Evolutionary conservation across 2,797 vertebrate species (phyloP), one percentile per base, ranked within the genome.

Genomic region (Cygnus olor): DNA sequence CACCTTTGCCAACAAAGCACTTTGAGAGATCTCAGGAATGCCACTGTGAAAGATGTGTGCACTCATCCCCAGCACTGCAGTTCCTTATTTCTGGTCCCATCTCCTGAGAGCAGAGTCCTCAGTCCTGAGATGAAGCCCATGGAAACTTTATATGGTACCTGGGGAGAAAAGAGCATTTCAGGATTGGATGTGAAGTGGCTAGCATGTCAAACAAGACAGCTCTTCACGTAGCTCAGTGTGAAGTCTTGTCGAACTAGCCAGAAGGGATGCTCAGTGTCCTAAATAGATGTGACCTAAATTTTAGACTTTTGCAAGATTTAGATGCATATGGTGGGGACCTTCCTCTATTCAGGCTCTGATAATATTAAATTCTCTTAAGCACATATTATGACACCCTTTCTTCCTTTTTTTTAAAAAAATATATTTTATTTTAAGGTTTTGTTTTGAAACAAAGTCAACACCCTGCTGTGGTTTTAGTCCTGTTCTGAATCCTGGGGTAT

Each of bases 281-380:
- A 95, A 97, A 97, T 96, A 94, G 92, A 85, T 53, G 63, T 91
- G 96, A 94, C 95, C 95, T 95, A 96, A 85, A 95, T 97, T 96
- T 93, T 80, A 94, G 92, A 95, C 54, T 89, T 95, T 72, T 79
- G 27, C 79, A 95, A 95, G 93, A 94, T 92, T 83, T 83, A 89
- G 90, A 69, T 78, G 72, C 76, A 71, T 94, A 88, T 89, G 92
- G 78, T 69, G 90, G 49, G 45, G 74, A 85, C 88, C 78, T 96
- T 93, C 95, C 74, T 92, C 66, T 93, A 76, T 83, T 94, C 93
- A 1, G 53, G n/a, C 89, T 94, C 88, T 94, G 54, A 85, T 91
- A 89, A 54, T 69, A 89, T 1, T 80, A 85, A 71, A 47, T 88
- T 85, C 53, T 89, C 14, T 38, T 80, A 83, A 72, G 36, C 68